Base-by-base conservation (phyloP, 1,140 invertebrate species). In the Linepithema humile region DNA sequence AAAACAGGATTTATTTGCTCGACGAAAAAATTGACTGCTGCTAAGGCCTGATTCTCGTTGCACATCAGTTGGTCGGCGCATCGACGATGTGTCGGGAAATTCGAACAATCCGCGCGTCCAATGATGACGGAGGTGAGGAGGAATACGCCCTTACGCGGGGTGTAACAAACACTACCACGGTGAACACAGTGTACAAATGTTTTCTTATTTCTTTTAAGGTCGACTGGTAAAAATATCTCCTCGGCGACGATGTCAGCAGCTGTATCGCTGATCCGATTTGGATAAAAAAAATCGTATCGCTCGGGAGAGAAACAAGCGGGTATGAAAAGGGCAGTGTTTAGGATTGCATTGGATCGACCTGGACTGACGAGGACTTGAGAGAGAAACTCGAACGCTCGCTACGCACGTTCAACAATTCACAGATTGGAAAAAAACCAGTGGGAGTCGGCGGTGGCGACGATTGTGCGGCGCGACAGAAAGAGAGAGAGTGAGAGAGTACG, bases 21-120 rank as follows among this genome's bases (percentile, higher is more conserved):
- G 10, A 9, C 40, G 35, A 69, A 53, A n/a, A n/a, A 74, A 85
- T 64, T 85, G 67, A 88, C 67, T 55, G 40, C 53, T 82, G 38
- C 10, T 82, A 84, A 88, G 87, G 74, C 84, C 84, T 60, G 87
- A 83, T 86, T 82, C 77, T 89, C 84, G 87, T 90, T 89, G 83
- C 80, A 88, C 86, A 86, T 88, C 67, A 53, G 48, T 89, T 62
- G 57, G 40, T 77, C 50, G 57, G 70, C 73, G 73, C 26, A 20
- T 55, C 35, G 35, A 67, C 45, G 45, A 15, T 69, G 7, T 69
- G 35, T 43, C 35, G 32, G 15, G 48, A 15, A 70, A n/a, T 70
- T 80, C 38, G 48, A 80, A 38, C 40, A 40, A 43, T 29, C 38
- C 64, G 48, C 64, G 48, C 17, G 20, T 23, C 29, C 40, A 12